phyloP scores from a whole-genome alignment of 1,140 invertebrate species.

The Brachionus paranguensis region DNA sequence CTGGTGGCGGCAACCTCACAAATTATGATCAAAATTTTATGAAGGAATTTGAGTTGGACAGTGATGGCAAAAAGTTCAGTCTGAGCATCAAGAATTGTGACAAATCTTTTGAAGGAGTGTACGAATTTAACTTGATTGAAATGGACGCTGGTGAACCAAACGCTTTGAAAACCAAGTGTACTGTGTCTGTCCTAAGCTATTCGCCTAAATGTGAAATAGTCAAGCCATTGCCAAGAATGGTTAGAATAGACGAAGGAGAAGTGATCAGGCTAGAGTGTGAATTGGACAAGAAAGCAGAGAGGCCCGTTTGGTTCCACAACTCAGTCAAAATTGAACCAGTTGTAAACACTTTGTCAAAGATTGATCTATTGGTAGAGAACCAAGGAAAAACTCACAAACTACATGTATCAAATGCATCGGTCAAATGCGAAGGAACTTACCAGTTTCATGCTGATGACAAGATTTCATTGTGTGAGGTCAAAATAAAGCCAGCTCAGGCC shows the following conservation, averaged over 20 bases:
- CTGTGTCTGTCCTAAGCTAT: background rate
- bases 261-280: background rate
- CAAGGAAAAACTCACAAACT: background rate
- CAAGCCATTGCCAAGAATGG: background rate
- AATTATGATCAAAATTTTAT: background rate
- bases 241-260: conserved; percentile 22
- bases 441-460: conserved; percentile 14
- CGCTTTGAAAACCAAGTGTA: background rate
- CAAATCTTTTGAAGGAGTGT: background rate
- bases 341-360: background rate
- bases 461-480: conserved; percentile 12
- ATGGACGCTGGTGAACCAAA: background rate
- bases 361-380: background rate
- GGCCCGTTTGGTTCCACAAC: background rate
- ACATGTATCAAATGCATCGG: background rate
- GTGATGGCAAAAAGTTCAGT: background rate
- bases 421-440: conserved; percentile 28
- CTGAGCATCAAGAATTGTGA: background rate
- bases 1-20: background rate
- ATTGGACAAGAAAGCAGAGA: background rate
- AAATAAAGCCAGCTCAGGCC: background rate
- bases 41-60: background rate
- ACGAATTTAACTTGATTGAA: conserved; percentile 3
- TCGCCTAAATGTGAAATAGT: background rate
- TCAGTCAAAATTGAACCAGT: background rate